Evolutionary conservation across 2,888 invertebrate genomes (phyloP).

Genomic region (Nemapogon koenigi): DNA sequence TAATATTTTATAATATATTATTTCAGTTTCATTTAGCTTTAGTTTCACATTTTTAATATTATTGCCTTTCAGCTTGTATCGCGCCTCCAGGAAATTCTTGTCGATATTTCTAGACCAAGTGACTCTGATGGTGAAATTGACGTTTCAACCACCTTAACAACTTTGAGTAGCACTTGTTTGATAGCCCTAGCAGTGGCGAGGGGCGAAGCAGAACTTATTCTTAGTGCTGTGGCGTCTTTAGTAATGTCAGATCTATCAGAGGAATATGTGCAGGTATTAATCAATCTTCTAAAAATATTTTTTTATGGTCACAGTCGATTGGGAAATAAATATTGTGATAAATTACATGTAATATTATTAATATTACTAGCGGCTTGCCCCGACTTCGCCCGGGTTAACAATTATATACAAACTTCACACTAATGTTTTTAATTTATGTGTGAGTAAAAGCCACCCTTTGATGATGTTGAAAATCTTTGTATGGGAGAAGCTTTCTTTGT

Average conservation of each 20-base stretch:
- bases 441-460: no score
- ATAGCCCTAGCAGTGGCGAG: slow-evolving; percentile 90
- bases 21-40: no score
- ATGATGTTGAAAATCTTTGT: no score
- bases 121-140: slow-evolving; percentile 31
- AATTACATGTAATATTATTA: no score
- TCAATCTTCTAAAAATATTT: slow-evolving; percentile 15
- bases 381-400: no score
- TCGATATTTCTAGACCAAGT: slow-evolving; percentile 80
- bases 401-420: no score
- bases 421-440: no score
- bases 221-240: slow-evolving; percentile 85
- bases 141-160: slow-evolving; percentile 75
- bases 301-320: slow-evolving; percentile 7
- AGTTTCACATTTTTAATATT: no score
- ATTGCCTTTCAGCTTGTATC: slow-evolving; percentile 69
- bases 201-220: slow-evolving; percentile 90
- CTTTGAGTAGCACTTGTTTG: slow-evolving; percentile 90
- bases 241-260: slow-evolving; percentile 85
- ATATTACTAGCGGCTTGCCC: no score
- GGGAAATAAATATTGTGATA: no score
- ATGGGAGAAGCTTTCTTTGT: no score
- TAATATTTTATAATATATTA: no score
- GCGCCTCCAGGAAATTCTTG: slow-evolving; percentile 82
- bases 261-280: slow-evolving; percentile 77